Base-by-base conservation (phyloP, 2,888 invertebrate genomes). In the Pyrochroa serraticornis region DNA sequence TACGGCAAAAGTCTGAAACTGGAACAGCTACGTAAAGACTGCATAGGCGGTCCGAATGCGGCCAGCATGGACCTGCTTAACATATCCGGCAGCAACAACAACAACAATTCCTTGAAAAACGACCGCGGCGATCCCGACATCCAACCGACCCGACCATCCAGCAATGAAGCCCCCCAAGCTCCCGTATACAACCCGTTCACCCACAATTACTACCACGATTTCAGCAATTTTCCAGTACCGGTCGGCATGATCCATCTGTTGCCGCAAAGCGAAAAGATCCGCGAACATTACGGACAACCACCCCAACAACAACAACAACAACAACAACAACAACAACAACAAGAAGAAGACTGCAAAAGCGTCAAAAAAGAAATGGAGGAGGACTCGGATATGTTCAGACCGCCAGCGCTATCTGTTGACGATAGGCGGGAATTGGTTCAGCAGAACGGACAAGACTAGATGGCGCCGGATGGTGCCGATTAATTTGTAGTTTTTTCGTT, bases 1-100 rank as follows among this genome's bases (percentile, higher is more conserved):
- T 94, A 94, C 78, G 94, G 94, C n/a, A 94, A 94, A 79, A 93
- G 93, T 74, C 82, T 94, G 57, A 94, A 93, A 74, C 82, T 94
- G 61, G 94, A 94, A 73, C 92, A 93, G 77, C 82, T 94, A 59
- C 83, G 93, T 71, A 93, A 92, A 80, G 93, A 93, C 79, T 93
- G 93, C 79, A 91, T 92, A 77, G 91, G 90, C 52, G 90, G 90
- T 0, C 90, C 90, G 2, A 78, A 78, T n/a, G 75, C 76, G 6
- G 83, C 86, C 6, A 42, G 67, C 31, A 81, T 87, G 49, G 92
- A 92, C 76, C 84, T 71, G 58, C 69, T 74, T 64, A 68, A 55
- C 59, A 70, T 71, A 61, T 52, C 54, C 64, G 58, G 22, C 22
- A 65, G 59, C 67, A 81, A 78, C 66, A 80, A 80, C 69, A 80